A percentile compares a stretch with the other conserved stretches of the same genome.
Evolutionary conservation across 2,113 vertebrate species (phyloP).

Genomic region (Python bivittatus): DNA sequence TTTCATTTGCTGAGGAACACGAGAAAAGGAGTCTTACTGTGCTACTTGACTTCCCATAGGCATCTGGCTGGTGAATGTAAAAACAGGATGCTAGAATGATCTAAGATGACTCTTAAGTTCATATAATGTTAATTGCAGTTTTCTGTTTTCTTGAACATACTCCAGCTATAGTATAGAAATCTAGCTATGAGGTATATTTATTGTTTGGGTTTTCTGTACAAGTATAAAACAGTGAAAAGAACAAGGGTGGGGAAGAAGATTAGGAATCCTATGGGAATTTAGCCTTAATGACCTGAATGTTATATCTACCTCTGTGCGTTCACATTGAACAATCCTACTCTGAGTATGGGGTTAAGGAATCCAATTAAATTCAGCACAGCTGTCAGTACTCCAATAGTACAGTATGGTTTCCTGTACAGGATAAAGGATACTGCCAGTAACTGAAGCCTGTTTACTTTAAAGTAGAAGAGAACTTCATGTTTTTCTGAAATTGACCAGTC

Average conservation of each 20-base stretch:
- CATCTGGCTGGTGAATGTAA: not conserved
- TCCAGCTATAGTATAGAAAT: not conserved
- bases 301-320: not conserved
- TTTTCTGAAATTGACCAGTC: not conserved
- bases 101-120: not conserved
- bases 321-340: not conserved
- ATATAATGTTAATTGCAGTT: not conserved
- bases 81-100: not conserved
- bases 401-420: not conserved
- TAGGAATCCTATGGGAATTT: not conserved
- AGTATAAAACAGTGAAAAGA: not conserved
- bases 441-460: not conserved
- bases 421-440: not conserved
- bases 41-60: not conserved
- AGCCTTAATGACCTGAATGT: not conserved
- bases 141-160: not conserved
- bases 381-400: not conserved
- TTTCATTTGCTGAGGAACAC: not conserved
- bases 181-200: not conserved
- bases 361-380: not conserved
- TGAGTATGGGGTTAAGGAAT: not conserved
- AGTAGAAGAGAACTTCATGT: not conserved
- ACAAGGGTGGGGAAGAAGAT: not conserved
- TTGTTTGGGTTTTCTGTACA: not conserved
- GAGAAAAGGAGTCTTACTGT: not conserved